Evolutionary conservation across 1,140 invertebrate species (phyloP).

Genomic region (Scaptomyza graminum): DNA sequence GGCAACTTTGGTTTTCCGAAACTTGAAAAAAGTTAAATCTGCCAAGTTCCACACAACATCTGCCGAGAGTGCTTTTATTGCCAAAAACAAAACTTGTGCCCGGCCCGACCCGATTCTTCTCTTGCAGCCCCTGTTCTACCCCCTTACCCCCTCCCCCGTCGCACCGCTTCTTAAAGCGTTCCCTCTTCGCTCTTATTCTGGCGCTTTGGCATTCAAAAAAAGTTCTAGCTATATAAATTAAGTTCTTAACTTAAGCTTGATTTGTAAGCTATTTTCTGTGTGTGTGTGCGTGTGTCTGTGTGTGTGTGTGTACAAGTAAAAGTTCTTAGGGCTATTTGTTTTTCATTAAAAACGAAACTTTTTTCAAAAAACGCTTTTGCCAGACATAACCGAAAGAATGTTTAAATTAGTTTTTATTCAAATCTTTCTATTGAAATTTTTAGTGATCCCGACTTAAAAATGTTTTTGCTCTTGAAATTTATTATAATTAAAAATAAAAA

Average conservation of each 20-base stretch:
- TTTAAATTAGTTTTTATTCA: too few relatives aligned
- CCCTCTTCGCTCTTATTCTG: conserved; percentile 14
- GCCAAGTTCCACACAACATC: conserved; percentile 76
- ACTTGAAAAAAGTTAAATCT: conserved; percentile 82
- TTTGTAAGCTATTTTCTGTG: conserved; percentile 63
- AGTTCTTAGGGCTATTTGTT: conserved; percentile 49
- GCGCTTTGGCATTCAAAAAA: conserved; percentile 45
- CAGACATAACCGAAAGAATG: too few relatives aligned
- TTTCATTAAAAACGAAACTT: conserved; percentile 41
- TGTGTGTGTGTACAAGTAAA: conserved; percentile 55
- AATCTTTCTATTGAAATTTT: too few relatives aligned
- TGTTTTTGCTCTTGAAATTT: too few relatives aligned
- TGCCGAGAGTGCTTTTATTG: conserved; percentile 76
- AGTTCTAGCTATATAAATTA: conserved; percentile 64
- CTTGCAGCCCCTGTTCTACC: not conserved
- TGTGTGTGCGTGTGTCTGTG: not conserved
- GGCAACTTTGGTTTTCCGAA: conserved; percentile 70
- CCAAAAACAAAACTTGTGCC: conserved; percentile 19
- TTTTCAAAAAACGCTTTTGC: not conserved
- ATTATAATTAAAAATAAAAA: too few relatives aligned
- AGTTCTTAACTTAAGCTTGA: conserved; percentile 68
- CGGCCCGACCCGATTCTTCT: conserved; percentile 49
- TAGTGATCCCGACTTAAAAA: too few relatives aligned
- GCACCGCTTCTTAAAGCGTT: not conserved
- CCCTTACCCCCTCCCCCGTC: too few relatives aligned